A percentile compares a stretch with the other conserved stretches of the same genome.
Conservation (phyloP, 37 sponge, comb jelly and placozoan species). For the Crambe crambe region DNA sequence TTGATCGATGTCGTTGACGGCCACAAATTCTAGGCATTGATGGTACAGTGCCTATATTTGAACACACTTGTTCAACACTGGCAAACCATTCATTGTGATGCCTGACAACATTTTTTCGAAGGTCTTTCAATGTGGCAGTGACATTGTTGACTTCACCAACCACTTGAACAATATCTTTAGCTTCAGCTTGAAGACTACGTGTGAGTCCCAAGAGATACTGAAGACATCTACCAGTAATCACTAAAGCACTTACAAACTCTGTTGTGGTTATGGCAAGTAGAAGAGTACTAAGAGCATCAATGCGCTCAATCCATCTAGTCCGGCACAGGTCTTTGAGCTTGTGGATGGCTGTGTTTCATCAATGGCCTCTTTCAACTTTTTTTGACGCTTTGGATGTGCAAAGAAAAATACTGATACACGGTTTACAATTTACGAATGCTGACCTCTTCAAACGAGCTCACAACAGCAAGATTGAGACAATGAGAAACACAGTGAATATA, state of each 20-base stretch:
- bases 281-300: constrained; percentile 43
- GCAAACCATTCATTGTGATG: constrained; percentile 48
- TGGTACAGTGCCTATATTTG: constrained; percentile 29
- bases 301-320: constrained; percentile 53
- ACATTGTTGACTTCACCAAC: constrained; percentile 26
- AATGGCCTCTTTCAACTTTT: constrained; percentile 45
- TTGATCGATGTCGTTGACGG: constrained; percentile 36
- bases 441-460: too few species aligned
- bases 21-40: constrained; percentile 41
- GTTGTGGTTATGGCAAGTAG: constrained; percentile 27
- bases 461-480: constrained; percentile 51
- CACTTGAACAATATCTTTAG: constrained; percentile 48
- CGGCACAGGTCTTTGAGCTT: constrained; percentile 66
- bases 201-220: constrained; percentile 35
- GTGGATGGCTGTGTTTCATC: constrained; percentile 11
- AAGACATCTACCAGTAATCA: constrained; percentile 35
- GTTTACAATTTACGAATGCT: neutral
- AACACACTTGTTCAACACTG: constrained; percentile 28
- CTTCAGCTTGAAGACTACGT: constrained; percentile 37
- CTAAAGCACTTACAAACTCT: constrained; percentile 38
- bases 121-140: constrained; percentile 21
- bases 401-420: constrained; percentile 19
- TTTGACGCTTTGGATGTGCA: constrained; percentile 25
- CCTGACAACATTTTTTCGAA: constrained; percentile 26
- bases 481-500: constrained; percentile 62